phyloP scores from a whole-genome alignment of 2,797 vertebrate genomes.

The Anguilla megastoma region DNA sequence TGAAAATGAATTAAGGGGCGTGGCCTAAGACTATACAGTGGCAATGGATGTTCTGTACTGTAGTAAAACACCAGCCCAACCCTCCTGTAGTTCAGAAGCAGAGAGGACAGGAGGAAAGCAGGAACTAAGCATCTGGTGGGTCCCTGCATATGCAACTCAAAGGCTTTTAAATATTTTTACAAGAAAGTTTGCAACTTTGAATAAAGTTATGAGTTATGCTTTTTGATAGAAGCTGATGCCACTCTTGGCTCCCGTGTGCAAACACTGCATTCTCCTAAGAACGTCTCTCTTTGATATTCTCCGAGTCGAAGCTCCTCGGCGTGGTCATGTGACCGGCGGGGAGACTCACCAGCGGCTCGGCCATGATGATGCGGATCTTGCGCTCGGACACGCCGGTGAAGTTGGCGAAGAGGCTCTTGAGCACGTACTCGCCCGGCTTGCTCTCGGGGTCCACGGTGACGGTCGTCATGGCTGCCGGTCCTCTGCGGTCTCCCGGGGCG shows the following conservation, averaged over 20 bases:
- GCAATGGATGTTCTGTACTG: background rate
- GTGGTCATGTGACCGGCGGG: background rate
- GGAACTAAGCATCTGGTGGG: background rate
- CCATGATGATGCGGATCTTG: slow-evolving; percentile 97
- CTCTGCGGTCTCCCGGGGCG: slow-evolving; percentile 84
- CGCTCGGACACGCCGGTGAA: slow-evolving; percentile 89
- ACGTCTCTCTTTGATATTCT: too few species aligned
- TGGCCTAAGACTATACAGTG: background rate
- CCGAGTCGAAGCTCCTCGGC: too few species aligned
- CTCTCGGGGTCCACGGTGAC: slow-evolving; percentile 93
- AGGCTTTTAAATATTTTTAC: too few species aligned
- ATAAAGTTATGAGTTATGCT: too few species aligned
- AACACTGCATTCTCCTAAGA: too few species aligned
- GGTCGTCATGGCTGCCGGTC: slow-evolving; percentile 87
- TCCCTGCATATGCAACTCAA: background rate
- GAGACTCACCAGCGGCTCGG: slow-evolving; percentile 92
- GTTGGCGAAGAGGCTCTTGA: slow-evolving; percentile 95
- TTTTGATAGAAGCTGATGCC: too few species aligned
- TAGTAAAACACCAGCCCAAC: background rate
- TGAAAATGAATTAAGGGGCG: too few species aligned
- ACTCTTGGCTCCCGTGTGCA: too few species aligned
- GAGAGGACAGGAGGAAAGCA: background rate
- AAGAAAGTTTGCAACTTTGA: too few species aligned
- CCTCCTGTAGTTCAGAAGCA: background rate
- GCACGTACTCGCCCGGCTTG: slow-evolving; percentile 93